Conservation (phyloP, 2,888 invertebrate genomes). For the Phymatocera aterrima region DNA sequence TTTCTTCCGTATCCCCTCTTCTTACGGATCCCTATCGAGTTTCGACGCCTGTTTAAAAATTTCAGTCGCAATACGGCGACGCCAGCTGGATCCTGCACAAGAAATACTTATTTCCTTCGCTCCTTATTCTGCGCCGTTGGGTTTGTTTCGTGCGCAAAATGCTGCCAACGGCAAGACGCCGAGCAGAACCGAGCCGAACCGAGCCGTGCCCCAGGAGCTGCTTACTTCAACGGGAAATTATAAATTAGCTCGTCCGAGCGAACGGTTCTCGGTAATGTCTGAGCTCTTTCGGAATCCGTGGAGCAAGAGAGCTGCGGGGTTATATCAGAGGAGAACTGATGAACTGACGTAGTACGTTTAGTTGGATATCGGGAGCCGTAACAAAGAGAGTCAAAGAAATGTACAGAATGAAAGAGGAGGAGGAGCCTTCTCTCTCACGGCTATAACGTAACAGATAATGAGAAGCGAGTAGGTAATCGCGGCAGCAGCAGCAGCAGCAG, state of each 20-base stretch:
- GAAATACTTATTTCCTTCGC: constrained; percentile 24
- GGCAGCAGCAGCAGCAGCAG: too few relatives aligned
- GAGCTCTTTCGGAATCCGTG: constrained; percentile 24
- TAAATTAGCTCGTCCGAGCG: constrained; percentile 60
- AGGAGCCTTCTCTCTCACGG: too few relatives aligned
- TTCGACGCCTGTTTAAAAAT: constrained; percentile 3
- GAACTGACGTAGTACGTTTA: too few relatives aligned
- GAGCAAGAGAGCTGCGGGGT: too few relatives aligned
- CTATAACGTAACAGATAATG: too few relatives aligned
- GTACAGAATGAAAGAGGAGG: neutral
- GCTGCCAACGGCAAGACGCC: constrained; percentile 51
- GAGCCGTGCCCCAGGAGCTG: too few relatives aligned
- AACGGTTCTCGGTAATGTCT: constrained; percentile 45
- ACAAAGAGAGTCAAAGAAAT: neutral
- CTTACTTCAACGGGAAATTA: constrained; percentile 61
- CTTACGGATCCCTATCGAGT: neutral
- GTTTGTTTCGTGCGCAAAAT: constrained; percentile 49
- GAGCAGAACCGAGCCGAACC: too few relatives aligned
- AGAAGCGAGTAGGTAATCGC: too few relatives aligned
- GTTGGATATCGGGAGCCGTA: neutral
- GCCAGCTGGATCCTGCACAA: constrained; percentile 16
- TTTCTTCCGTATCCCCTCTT: too few relatives aligned
- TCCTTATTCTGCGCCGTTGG: constrained; percentile 38
- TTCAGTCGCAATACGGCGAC: neutral
- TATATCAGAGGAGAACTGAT: neutral